A percentile compares a stretch with the other conserved stretches of the same genome.
Conservation (phyloP, 2,113 vertebrate species). For the Xiphophorus maculatus region DNA sequence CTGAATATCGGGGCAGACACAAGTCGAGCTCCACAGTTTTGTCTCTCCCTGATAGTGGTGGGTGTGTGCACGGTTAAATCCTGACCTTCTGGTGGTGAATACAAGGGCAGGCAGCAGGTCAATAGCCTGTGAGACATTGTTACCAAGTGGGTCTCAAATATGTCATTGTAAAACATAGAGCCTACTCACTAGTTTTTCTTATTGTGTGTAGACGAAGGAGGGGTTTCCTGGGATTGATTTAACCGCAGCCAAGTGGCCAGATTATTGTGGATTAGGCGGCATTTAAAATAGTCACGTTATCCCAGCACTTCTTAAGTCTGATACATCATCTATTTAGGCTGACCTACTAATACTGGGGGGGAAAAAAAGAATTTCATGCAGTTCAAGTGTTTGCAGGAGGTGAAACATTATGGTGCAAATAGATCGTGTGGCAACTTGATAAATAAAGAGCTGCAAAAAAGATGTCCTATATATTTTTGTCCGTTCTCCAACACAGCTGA, state of each 20-base stretch:
- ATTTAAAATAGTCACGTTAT: conserved; percentile 81
- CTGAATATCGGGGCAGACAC: conserved; percentile 5
- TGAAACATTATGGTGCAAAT: background rate
- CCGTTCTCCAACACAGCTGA: background rate
- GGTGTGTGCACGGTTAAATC: conserved; percentile 12
- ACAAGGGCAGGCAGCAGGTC: conserved; percentile 45
- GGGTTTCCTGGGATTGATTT: conserved; percentile 68
- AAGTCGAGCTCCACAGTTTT: conserved; percentile 14
- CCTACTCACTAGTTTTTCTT: background rate
- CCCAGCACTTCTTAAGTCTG: conserved; percentile 63
- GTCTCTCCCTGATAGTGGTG: background rate
- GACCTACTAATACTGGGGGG: background rate
- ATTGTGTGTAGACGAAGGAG: conserved; percentile 8
- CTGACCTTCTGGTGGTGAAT: conserved; percentile 42
- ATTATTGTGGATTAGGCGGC: conserved; percentile 77
- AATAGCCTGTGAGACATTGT: conserved; percentile 28
- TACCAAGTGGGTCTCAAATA: conserved; percentile 22
- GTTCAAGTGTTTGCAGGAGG: background rate
- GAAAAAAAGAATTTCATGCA: background rate
- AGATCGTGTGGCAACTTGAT: background rate
- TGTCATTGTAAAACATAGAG: conserved; percentile 3
- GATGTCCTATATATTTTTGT: background rate
- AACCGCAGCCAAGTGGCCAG: conserved; percentile 75
- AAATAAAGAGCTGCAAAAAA: background rate
- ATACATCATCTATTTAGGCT: conserved; percentile 53